phyloP scores from a whole-genome alignment of 2,113 vertebrate species.

The Felis chaus region DNA sequence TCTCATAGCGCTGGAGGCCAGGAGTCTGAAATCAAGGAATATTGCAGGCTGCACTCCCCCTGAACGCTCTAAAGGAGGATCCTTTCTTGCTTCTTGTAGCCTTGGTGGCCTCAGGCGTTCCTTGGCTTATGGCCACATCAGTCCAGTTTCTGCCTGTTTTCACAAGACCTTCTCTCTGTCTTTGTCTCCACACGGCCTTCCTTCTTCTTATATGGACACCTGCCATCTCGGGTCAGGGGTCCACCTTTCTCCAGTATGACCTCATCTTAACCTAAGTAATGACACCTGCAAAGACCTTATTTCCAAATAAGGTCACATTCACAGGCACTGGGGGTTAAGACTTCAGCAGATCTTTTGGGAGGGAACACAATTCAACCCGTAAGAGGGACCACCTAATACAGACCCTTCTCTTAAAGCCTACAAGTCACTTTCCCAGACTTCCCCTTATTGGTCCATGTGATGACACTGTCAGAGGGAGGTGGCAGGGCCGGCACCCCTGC shows the following conservation, averaged over 20 bases:
- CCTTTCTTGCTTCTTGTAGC: neutral
- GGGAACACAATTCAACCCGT: neutral
- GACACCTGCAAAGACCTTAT: neutral
- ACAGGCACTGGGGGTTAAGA: neutral
- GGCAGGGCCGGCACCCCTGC: neutral
- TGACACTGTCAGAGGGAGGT: neutral
- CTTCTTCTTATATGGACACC: neutral
- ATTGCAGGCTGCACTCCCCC: neutral
- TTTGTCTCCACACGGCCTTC: neutral
- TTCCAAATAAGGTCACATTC: neutral
- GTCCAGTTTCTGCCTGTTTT: neutral
- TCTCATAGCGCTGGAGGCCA: neutral
- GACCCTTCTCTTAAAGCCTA: neutral
- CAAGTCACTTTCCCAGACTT: neutral
- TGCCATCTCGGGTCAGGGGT: neutral
- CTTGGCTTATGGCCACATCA: neutral
- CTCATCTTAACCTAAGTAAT: neutral
- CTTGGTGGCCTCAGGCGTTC: neutral
- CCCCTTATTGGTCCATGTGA: neutral
- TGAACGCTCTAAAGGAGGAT: neutral
- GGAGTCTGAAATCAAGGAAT: neutral
- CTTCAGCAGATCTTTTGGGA: neutral
- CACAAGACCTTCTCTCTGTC: neutral
- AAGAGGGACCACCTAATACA: neutral
- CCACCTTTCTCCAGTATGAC: neutral